Evolutionary conservation across 2,797 vertebrate genomes (phyloP).

Genomic region (Eremophila alpestris): DNA sequence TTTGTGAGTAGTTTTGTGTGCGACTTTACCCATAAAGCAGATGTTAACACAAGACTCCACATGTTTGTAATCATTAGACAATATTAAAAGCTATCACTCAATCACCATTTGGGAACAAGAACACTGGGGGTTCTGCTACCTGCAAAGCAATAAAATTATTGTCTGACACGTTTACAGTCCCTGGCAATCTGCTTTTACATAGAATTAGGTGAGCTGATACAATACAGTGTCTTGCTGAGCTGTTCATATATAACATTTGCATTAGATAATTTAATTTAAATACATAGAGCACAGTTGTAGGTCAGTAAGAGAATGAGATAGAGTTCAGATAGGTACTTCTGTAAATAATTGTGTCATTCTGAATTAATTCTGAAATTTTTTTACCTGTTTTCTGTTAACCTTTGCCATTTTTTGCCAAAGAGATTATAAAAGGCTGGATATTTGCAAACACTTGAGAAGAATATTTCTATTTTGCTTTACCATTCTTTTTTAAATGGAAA

Average conservation of each 20-base stretch:
- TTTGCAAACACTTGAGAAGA: constrained; percentile 19
- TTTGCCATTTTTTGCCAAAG: constrained; percentile 34
- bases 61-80: constrained; percentile 71
- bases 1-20: constrained; percentile 19
- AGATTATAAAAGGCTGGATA: constrained; percentile 6
- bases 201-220: constrained; percentile 39
- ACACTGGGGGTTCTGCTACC: constrained; percentile 61
- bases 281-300: constrained; percentile 20
- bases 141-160: constrained; percentile 73
- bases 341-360: constrained; percentile 58
- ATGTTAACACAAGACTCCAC: constrained; percentile 62
- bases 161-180: constrained; percentile 66
- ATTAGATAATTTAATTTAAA: constrained; percentile 78
- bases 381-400: constrained; percentile 50
- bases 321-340: background rate
- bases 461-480: constrained; percentile 52
- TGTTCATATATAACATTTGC: constrained; percentile 65
- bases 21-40: constrained; percentile 60
- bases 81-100: constrained; percentile 68
- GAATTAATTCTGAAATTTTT: background rate
- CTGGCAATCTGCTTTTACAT: constrained; percentile 60
- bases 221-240: constrained; percentile 61
- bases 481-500: constrained; percentile 35
- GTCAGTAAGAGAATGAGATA: constrained; percentile 10
- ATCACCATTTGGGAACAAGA: constrained; percentile 61